Evolutionary conservation across 2,888 invertebrate species (phyloP), one percentile per base, ranked within the genome.

Genomic region (Heterodera filipjevi): DNA sequence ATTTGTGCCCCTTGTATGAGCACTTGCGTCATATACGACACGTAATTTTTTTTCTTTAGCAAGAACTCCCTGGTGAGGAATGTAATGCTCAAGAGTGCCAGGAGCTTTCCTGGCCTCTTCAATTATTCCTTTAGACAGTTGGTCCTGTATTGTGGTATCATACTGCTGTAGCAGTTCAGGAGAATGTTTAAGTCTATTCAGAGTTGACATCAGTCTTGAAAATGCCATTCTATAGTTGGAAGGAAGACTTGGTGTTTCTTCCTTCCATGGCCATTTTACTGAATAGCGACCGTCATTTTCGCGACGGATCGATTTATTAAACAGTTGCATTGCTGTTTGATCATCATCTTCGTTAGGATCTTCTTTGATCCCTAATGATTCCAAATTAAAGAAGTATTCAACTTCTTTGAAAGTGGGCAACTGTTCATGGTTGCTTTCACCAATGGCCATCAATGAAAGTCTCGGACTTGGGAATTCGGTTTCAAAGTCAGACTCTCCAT

Each of bases 1-100:
- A 5, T n/a, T 27, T 19, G 33, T 33, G 12, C 68, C 68, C 16
- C 68, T 68, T 10, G 68, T 19, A 19, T 68, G 68, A 19, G 81
- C 74, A 2, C 81, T 81, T 14, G 79, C 87, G 79, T 86, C 86
- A 71, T 79, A 86, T 10, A 86, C 85, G 46, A 82, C 76, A 3
- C 84, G 46, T 14, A 87, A 59, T 73, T 86, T 87, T 14, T 49
- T 49, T 12, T 16, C 49, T 0, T 84, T 87, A 1, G 85, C 82
- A 19, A 70, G 12, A 2, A 82, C 81, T 27, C 66, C 27, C 49
- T 81, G 82, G 32, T 82, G 82, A 8, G 82, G 70, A 6, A 81
- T 30, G 53, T 79, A 81, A 30, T 82, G 82, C 19, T 46, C 68
- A 14, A 39, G 33, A 19, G 1, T 19, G 14, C 39, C 68, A 19